Percentiles rank a stretch among this genome's conserved stretches.
Evolutionary conservation across 2,888 invertebrate genomes (phyloP).

Genomic region (Schrankia costaestrigalis): DNA sequence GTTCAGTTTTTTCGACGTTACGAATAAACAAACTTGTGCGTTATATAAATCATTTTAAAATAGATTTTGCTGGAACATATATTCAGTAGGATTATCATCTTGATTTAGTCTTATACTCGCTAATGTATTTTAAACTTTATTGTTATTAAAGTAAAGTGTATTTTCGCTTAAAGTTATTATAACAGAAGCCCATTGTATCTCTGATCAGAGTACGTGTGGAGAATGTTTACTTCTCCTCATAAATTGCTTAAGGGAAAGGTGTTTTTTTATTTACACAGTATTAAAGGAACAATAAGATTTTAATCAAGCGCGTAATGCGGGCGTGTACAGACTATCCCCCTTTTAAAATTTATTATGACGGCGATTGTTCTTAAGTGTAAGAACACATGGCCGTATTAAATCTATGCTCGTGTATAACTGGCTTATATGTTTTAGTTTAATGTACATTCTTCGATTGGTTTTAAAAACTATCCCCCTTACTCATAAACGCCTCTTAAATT

Average conservation of each 20-base stretch:
- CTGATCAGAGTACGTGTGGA: conserved; percentile 46
- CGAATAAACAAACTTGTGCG: conserved; percentile 12
- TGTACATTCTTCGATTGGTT: too few relatives aligned
- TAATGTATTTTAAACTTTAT: conserved; percentile 14
- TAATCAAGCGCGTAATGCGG: conserved; percentile 30
- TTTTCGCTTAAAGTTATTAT: conserved; percentile 11
- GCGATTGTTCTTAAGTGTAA: too few relatives aligned
- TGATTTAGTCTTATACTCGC: conserved; percentile 3
- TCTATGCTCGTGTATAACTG: too few relatives aligned
- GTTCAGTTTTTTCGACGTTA: conserved; percentile 6
- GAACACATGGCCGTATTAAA: too few relatives aligned
- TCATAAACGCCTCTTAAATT: too few relatives aligned
- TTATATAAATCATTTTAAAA: conserved; percentile 14
- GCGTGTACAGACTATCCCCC: conserved; percentile 9
- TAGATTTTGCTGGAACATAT: conserved; percentile 11
- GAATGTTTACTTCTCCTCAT: conserved; percentile 42
- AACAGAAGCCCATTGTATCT: conserved; percentile 44
- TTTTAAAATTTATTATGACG: conserved; percentile 18
- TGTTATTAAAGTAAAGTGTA: conserved; percentile 3
- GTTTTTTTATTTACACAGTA: conserved; percentile 36
- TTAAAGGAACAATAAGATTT: conserved; percentile 42
- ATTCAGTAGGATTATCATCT: conserved; percentile 2
- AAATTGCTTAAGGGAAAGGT: conserved; percentile 39
- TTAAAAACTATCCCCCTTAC: too few relatives aligned
- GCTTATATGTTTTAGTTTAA: too few relatives aligned